Evolutionary conservation across 2,113 vertebrate species (phyloP).

Genomic region (Grantiella picta): DNA sequence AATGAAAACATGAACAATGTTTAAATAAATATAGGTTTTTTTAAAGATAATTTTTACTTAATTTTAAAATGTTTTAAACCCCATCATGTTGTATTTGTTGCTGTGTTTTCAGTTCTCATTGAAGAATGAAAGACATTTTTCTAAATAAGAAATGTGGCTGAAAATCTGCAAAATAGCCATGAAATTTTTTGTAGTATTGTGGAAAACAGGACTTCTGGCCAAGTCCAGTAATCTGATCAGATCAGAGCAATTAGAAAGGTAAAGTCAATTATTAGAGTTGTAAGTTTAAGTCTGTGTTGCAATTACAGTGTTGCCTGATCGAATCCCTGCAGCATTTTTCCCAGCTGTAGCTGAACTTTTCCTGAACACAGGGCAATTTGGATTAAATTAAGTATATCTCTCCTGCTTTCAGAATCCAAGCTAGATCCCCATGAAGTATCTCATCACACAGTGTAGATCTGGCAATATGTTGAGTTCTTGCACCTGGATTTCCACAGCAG

Average conservation of each 20-base stretch:
- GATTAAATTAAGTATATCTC: background rate
- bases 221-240: background rate
- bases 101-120: background rate
- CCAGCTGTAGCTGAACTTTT: background rate
- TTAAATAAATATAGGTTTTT: background rate
- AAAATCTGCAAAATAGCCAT: background rate
- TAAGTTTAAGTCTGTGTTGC: background rate
- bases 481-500: background rate
- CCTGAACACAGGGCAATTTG: background rate
- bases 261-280: background rate
- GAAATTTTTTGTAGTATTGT: background rate
- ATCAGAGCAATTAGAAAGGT: background rate
- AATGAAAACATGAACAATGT: background rate
- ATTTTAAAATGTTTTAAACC: background rate
- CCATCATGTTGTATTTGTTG: background rate
- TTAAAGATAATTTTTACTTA: background rate
- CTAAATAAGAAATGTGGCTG: background rate
- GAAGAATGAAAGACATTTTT: background rate
- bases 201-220: background rate
- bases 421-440: background rate
- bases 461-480: rapidly evolving
- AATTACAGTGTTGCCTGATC: background rate
- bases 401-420: background rate
- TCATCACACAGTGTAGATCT: background rate
- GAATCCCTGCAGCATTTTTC: background rate